Conservation (phyloP, 2,797 vertebrate species). For the Tangara arthus region DNA sequence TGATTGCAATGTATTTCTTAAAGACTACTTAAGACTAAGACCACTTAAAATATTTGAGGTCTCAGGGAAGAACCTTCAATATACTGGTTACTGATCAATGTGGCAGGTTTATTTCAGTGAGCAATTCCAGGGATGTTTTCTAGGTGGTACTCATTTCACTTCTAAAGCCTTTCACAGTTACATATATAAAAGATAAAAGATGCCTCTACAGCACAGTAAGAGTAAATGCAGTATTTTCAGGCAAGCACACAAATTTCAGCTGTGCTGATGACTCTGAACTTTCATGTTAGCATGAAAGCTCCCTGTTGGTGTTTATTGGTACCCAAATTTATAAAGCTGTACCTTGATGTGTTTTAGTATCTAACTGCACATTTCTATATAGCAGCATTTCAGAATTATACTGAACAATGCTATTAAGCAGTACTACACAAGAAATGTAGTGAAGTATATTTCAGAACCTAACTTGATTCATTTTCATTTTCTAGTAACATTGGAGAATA, state of each 20-base stretch:
- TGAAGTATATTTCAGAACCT: slow-evolving; percentile 20
- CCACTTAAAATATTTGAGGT: background rate
- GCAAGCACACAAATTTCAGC: slow-evolving; percentile 30
- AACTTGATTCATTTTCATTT: slow-evolving; percentile 35
- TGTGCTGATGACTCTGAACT: slow-evolving; percentile 17
- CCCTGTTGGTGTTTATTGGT: background rate
- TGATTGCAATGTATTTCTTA: background rate
- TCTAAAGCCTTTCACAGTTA: slow-evolving; percentile 34
- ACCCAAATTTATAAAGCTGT: background rate
- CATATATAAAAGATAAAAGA: background rate
- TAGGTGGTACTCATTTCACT: slow-evolving; percentile 5
- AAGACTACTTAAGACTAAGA: background rate
- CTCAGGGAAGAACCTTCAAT: background rate
- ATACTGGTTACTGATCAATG: background rate
- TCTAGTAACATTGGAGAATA: slow-evolving; percentile 30
- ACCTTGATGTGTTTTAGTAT: slow-evolving; percentile 11
- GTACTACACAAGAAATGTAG: slow-evolving; percentile 46
- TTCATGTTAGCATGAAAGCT: background rate
- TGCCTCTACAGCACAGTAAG: slow-evolving; percentile 8
- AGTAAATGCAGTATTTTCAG: slow-evolving; percentile 22
- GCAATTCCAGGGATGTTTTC: background rate
- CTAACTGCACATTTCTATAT: background rate
- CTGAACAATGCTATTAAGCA: slow-evolving; percentile 13
- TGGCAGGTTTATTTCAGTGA: background rate
- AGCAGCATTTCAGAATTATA: slow-evolving; percentile 19